These are phyloP conservation scores for Didymodactylos carnosus DNA, from an alignment of 2,888 invertebrate genomes.

Conservation along the genomic window DNA sequence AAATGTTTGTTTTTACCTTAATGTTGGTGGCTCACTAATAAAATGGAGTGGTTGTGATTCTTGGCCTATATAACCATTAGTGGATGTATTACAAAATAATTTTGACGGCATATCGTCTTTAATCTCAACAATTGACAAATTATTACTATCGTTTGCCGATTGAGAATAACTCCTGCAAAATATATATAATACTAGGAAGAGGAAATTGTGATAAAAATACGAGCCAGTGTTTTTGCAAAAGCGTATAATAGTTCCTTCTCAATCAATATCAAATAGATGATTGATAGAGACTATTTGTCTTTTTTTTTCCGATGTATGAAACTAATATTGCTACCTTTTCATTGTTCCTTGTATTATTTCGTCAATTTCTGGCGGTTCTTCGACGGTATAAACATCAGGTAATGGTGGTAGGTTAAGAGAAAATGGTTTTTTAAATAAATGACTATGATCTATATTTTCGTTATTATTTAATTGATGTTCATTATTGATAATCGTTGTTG, in stretches of 20 bases:
- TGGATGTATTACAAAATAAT: no score
- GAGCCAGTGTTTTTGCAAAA: no score
- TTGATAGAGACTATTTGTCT: no score
- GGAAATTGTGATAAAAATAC: no score
- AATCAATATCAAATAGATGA: no score
- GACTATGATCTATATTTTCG: no score
- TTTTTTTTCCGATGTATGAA: no score
- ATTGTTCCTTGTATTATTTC: not conserved
- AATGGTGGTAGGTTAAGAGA: no score
- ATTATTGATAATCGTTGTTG: not conserved
- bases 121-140: not conserved
- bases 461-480: not conserved
- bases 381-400: not conserved
- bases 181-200: no score
- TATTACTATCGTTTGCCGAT: not conserved
- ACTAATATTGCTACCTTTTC: not conserved
- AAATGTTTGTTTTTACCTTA: not conserved
- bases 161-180: not conserved
- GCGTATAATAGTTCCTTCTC: no score
- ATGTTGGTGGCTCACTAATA: not conserved
- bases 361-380: not conserved
- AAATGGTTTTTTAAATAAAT: not conserved
- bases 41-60: not conserved
- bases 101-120: no score
- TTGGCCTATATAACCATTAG: not conserved